A percentile compares a stretch with the other conserved stretches of the same genome.
Conservation (phyloP, 2,113 vertebrate species). For the Oryzias melastigma region DNA sequence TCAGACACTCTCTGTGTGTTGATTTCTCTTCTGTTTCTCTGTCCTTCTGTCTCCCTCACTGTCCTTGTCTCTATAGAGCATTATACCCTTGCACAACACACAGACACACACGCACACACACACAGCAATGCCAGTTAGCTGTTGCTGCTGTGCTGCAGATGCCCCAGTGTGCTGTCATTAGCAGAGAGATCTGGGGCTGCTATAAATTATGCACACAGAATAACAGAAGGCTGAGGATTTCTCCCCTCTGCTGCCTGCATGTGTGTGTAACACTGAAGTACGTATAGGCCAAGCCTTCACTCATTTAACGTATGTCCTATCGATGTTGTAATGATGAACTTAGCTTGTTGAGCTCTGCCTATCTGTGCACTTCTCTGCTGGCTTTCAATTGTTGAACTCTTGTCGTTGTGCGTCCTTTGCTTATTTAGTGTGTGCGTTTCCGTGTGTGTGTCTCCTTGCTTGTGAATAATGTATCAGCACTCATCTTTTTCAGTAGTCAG, state of each 20-base stretch:
- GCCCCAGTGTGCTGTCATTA: conserved; percentile 74
- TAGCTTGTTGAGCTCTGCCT: conserved; percentile 9
- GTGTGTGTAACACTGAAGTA: conserved; percentile 2
- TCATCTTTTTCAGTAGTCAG: conserved; percentile 61
- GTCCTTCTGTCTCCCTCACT: conserved; percentile 47
- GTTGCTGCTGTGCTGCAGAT: conserved; percentile 73
- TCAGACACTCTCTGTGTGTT: conserved; percentile 56
- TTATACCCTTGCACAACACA: conserved; percentile 33
- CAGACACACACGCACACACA: conserved; percentile 19
- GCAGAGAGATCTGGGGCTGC: conserved; percentile 74
- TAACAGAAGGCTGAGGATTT: conserved; percentile 73
- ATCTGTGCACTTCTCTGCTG: conserved; percentile 15
- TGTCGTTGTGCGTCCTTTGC: conserved; percentile 48
- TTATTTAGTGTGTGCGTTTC: conserved; percentile 28
- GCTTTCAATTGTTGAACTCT: conserved; percentile 18
- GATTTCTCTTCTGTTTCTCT: conserved; percentile 52
- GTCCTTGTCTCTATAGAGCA: conserved; percentile 59
- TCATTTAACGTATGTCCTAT: conserved; percentile 6
- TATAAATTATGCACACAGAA: conserved; percentile 78
- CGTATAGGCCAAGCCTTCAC: conserved; percentile 20
- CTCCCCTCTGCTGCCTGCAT: conserved; percentile 51
- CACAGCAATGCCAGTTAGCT: conserved; percentile 54
- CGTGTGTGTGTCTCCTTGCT: conserved; percentile 48
- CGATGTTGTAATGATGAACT: conserved; percentile 40
- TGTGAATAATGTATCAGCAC: conserved; percentile 69